Evolutionary conservation across 2,113 vertebrate species (phyloP).

Genomic region (Lepisosteus osseus): DNA sequence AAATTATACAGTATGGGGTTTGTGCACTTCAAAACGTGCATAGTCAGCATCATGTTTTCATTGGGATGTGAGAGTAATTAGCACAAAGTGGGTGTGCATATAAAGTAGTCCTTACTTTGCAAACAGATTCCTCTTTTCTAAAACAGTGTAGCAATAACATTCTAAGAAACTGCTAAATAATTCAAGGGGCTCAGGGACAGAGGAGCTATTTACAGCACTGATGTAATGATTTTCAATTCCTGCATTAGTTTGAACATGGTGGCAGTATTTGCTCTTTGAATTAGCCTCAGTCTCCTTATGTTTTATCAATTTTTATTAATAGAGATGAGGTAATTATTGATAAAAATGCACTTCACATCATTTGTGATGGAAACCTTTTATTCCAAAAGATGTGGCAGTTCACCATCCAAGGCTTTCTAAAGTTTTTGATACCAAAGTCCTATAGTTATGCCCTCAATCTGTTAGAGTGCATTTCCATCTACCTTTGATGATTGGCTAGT

Average conservation of each 20-base stretch:
- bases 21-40: background rate
- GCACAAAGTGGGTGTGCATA: conserved; percentile 4
- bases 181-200: background rate
- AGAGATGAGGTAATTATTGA: background rate
- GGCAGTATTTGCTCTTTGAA: background rate
- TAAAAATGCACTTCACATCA: background rate
- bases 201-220: background rate
- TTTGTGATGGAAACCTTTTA: no score
- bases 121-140: background rate
- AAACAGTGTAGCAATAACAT: background rate
- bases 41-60: background rate
- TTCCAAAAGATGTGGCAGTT: no score
- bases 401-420: no score
- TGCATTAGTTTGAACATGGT: background rate
- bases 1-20: background rate
- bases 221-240: background rate
- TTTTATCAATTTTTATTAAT: background rate
- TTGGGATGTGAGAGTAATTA: background rate
- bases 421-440: no score
- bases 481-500: no score
- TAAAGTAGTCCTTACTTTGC: conserved; percentile 6
- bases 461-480: no score
- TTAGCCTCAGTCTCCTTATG: background rate
- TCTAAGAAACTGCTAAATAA: conserved; percentile 8
- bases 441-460: no score